Conservation (phyloP, 2,113 vertebrate species). For the Xiphophorus hellerii region DNA sequence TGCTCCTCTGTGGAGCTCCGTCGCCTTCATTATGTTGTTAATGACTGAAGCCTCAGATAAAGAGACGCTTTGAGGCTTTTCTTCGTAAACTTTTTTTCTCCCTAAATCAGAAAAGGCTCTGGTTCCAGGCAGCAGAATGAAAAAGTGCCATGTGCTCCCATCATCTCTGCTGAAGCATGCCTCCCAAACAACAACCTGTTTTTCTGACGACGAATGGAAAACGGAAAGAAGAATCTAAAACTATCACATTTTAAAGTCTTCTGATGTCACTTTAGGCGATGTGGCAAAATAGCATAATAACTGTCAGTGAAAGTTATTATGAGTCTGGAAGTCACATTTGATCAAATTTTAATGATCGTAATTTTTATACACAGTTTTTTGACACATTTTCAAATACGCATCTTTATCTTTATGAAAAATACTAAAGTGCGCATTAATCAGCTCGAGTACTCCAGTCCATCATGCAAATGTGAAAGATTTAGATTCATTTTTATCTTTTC, state of each 20-base stretch:
- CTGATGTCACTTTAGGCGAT: not conserved
- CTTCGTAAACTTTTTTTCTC: not conserved
- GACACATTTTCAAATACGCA: not conserved
- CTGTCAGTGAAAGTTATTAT: not conserved
- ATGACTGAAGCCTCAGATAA: not conserved
- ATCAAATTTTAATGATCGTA: too few relatives aligned
- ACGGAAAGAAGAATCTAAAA: not conserved
- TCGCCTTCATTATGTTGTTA: not conserved
- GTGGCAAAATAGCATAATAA: not conserved
- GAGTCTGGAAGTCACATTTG: not conserved
- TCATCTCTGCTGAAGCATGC: not conserved
- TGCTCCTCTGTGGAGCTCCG: not conserved
- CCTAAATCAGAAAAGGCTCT: not conserved
- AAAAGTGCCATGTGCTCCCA: not conserved
- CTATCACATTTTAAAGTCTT: not conserved
- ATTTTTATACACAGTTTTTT: too few relatives aligned
- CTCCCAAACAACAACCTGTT: not conserved
- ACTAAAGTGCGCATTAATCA: not conserved
- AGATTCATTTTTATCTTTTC: not conserved
- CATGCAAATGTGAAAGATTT: not conserved
- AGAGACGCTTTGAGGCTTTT: not conserved
- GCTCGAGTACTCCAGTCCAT: not conserved
- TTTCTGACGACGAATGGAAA: not conserved
- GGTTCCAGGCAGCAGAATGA: not conserved
- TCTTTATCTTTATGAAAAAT: not conserved